Base-by-base conservation (phyloP, 2,113 vertebrate species). In the Brachyhypopomus gauderio region DNA sequence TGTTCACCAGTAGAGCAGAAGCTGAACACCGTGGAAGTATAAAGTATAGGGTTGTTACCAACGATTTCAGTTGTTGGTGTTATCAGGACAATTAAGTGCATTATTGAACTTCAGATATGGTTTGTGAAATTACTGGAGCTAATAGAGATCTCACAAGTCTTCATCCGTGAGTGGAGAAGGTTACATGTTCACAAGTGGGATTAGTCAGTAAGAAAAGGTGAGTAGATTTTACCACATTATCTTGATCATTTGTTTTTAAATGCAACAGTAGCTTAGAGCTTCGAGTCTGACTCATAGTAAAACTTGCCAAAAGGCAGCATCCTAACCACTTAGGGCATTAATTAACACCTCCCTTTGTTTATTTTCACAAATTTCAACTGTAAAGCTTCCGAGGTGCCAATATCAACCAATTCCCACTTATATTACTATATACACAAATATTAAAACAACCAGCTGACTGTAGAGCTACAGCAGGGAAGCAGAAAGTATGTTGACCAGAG, bases 1-100 rank as follows among this genome's bases (percentile, higher is more conserved):
- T 81, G 83, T 85, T 27, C 58, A 82, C 72, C 58, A 75, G 48
- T 69, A 69, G 55, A 55, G 30, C 56, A 25, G 19, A 34, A 22
- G 4, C 72, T 52, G 36, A 71, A 64, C 59, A 72, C 78, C 12
- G 72, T 64, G 23, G 58, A 66, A 6, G 30, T 72, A 80, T 25
- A 63, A 38, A 75, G 75, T 45, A 60, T 52, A 62, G 16, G 34
- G 67, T 76, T 84, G 71, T 72, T 80, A 80, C 64, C 27, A 60
- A 69, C 17, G 78, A 62, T 70, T 79, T 75, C 59, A 58, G 30
- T 5, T 63, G 82, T 45, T 58, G 27, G 48, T 48, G 25, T 45
- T 80, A 71, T 59, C 78, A 36, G 25, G 9, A 36, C 80, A 76
- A 76, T 78, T 14, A 48, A 76, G 56, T 27, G 16, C 67, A 62